Percentiles rank a stretch among this genome's conserved stretches.
phyloP scores from a whole-genome alignment of 2,888 invertebrate species.

The Anarsia innoxiella region DNA sequence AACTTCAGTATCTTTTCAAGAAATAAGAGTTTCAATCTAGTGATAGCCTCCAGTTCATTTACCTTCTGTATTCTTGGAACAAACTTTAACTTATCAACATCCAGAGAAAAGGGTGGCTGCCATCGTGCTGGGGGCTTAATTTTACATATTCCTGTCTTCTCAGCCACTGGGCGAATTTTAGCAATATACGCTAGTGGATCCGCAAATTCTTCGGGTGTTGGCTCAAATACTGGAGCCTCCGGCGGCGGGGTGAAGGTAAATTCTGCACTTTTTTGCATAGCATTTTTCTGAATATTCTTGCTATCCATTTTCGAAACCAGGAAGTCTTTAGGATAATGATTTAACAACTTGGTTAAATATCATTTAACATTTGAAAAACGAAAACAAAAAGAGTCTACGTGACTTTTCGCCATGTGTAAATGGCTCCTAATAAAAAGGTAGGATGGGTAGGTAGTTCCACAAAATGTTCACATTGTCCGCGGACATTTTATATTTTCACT shows the following conservation, averaged over 20 bases:
- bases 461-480: constrained; percentile 6
- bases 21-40: constrained; percentile 82
- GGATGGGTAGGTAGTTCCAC: not conserved
- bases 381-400: constrained; percentile 49
- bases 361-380: too few species aligned
- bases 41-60: constrained; percentile 79
- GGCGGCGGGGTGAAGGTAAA: constrained; percentile 72
- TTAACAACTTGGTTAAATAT: too few species aligned
- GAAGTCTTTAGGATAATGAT: too few species aligned
- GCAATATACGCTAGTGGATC: constrained; percentile 84
- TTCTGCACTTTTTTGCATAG: constrained; percentile 68
- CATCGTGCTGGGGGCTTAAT: constrained; percentile 84
- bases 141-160: constrained; percentile 84
- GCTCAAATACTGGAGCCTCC: constrained; percentile 82
- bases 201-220: constrained; percentile 81
- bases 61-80: constrained; percentile 72
- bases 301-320: constrained; percentile 47
- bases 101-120: constrained; percentile 87
- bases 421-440: constrained; percentile 70
- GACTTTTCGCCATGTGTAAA: constrained; percentile 71
- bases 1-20: constrained; percentile 83
- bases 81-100: constrained; percentile 78
- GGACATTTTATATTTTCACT: constrained; percentile 9
- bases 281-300: constrained; percentile 70
- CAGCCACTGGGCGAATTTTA: constrained; percentile 82